Percentiles rank a stretch among this genome's conserved stretches.
phyloP scores from a whole-genome alignment of 2,888 invertebrate genomes.

The Timema podura region DNA sequence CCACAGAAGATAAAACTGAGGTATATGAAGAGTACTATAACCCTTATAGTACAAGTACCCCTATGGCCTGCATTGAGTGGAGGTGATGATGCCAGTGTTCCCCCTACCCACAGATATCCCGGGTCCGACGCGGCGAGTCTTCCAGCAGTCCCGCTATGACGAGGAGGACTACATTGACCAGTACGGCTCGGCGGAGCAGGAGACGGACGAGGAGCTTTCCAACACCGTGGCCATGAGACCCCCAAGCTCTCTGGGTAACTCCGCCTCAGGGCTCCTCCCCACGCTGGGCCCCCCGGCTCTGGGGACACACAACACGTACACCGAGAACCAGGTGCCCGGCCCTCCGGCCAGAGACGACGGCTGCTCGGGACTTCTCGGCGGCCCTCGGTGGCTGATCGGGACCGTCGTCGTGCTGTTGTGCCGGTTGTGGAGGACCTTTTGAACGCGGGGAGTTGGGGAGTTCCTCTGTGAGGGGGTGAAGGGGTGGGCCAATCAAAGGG shows the following conservation, averaged over 20 bases:
- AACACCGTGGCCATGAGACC: constrained; percentile 39
- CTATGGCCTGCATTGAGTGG: too few species aligned
- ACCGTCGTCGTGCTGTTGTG: neutral
- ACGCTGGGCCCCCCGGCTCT: constrained; percentile 26
- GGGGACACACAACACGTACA: constrained; percentile 28
- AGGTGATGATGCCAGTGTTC: too few species aligned
- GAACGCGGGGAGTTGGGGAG: constrained; percentile 7
- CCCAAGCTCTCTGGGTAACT: neutral
- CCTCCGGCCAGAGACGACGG: neutral
- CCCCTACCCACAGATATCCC: constrained; percentile 60
- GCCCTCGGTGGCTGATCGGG: neutral
- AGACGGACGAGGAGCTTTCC: constrained; percentile 61
- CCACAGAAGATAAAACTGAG: too few species aligned
- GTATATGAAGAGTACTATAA: too few species aligned
- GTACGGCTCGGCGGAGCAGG: constrained; percentile 67
- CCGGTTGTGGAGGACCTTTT: neutral
- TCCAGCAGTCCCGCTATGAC: constrained; percentile 48
- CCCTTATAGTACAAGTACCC: too few species aligned
- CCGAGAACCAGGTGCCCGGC: constrained; percentile 24
- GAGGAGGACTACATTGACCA: constrained; percentile 57
- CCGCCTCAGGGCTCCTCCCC: constrained; percentile 12
- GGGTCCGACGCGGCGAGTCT: constrained; percentile 60
- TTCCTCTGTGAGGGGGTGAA: neutral
- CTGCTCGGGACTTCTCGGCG: neutral
- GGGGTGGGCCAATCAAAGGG: neutral